A percentile compares a stretch with the other conserved stretches of the same genome.
These are phyloP conservation scores for Odontesthes bonariensis DNA, from an alignment of 2,113 vertebrate genomes.

Conservation along the genomic window DNA sequence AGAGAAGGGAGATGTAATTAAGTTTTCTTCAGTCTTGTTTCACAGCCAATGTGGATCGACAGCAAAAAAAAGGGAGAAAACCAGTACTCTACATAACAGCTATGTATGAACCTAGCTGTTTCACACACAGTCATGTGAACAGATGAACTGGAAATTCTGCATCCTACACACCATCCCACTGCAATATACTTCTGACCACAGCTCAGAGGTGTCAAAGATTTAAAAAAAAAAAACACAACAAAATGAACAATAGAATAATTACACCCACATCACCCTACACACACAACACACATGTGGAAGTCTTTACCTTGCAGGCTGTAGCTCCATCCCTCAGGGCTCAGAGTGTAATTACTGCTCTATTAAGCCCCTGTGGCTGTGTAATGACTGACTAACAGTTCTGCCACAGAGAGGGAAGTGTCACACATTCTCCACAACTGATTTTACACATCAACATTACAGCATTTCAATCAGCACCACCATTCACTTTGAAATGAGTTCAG, in stretches of 20 bases:
- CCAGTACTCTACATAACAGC: neutral
- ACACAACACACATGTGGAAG: slow-evolving; percentile 75
- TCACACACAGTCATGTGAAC: slow-evolving; percentile 9
- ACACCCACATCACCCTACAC: slow-evolving; percentile 22
- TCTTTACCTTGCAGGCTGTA: slow-evolving; percentile 66
- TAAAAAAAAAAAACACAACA: slow-evolving; percentile 44
- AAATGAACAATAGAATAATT: slow-evolving; percentile 64
- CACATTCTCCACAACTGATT: slow-evolving; percentile 37
- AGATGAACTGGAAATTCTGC: slow-evolving; percentile 32
- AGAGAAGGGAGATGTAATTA: slow-evolving; percentile 9
- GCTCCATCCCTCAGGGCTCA: slow-evolving; percentile 47
- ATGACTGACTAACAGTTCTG: slow-evolving; percentile 62
- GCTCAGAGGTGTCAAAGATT: slow-evolving; percentile 44
- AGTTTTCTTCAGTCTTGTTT: slow-evolving; percentile 18
- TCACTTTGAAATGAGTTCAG: neutral
- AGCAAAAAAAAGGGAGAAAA: neutral
- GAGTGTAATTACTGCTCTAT: slow-evolving; percentile 76
- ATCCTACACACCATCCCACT: slow-evolving; percentile 20
- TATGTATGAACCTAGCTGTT: slow-evolving; percentile 33
- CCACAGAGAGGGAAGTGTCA: slow-evolving; percentile 56
- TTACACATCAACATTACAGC: slow-evolving; percentile 2
- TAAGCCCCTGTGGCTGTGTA: slow-evolving; percentile 69
- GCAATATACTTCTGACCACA: slow-evolving; percentile 47
- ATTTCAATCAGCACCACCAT: slow-evolving; percentile 5
- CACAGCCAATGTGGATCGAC: neutral